Base-by-base conservation (phyloP, 2,113 vertebrate genomes). In the Mirza zaza region DNA sequence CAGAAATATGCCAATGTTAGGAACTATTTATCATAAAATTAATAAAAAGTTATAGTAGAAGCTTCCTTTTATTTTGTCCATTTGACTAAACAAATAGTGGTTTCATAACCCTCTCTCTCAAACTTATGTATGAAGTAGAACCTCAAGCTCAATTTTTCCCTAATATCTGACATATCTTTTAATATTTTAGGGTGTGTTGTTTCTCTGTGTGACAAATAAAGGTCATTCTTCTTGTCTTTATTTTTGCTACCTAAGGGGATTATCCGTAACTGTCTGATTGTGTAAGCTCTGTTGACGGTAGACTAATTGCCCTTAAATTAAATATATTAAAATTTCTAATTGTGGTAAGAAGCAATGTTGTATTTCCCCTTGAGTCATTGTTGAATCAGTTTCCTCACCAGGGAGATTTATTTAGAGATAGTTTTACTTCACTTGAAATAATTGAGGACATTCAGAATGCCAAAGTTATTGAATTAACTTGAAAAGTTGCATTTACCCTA, bases 251-350 rank as follows among this genome's bases (percentile, higher is more conserved):
- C 89, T 87, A 15, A 12, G 75, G 87, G 83, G 70, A 87, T 94
- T 95, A 80, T 80, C 77, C 0, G 0, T 79, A 93, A 84, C 95
- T 84, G 27, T 95, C 85, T 96, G 39, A 87, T 42, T 48, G 13
- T 80, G 23, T 97, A 79, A 95, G 29, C 67, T 86, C 88, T 23
- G 6, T 70, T 96, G 86, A 95, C n/a, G 68, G 10, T 90, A 91
- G 93, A 71, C 70, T 96, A 94, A 97, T 95, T 95, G 70, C 96
- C 87, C 80, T 96, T 90, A 94, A 96, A 91, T 92, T 90, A 87
- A 96, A 95, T 89, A 91, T 87, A 96, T 96, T 96, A 93, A 93
- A 94, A 85, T 95, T 77, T 91, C 71, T 94, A 90, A 91, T 87
- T 84, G 89, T 83, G 57, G 39, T 91, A 52, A 90, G 83, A 82